Conservation (phyloP, 2,797 vertebrate genomes). For the Alfaro cultratus region DNA sequence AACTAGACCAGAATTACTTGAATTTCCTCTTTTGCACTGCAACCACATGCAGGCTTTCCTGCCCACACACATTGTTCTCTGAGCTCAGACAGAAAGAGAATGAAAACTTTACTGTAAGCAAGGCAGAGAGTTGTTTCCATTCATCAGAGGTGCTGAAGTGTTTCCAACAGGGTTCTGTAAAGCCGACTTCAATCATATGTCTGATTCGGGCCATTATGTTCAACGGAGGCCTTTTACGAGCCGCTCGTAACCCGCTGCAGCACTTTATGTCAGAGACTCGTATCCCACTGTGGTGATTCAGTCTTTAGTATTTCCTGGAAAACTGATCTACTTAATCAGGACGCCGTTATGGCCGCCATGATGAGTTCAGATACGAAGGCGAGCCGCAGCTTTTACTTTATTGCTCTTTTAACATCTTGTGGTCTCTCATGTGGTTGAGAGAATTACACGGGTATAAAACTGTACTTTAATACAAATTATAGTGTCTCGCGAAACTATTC, state of each 20-base stretch:
- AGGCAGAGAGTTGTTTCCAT: background rate
- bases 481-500: background rate
- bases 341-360: conserved; percentile 19
- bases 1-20: too few relatives aligned
- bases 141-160: conserved; percentile 16
- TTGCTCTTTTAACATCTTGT: conserved; percentile 20
- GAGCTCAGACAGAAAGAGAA: conserved; percentile 9
- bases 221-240: conserved; percentile 44
- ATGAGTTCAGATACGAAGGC: conserved; percentile 36
- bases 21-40: too few relatives aligned
- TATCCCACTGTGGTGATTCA: conserved; percentile 49
- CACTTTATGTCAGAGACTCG: conserved; percentile 35
- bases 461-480: conserved; percentile 22
- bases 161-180: conserved; percentile 30
- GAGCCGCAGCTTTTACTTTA: conserved; percentile 42
- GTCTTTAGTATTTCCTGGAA: conserved; percentile 51
- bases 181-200: conserved; percentile 40
- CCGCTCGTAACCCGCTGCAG: conserved; percentile 23
- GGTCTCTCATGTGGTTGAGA: conserved; percentile 18
- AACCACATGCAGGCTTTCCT: conserved; percentile 4
- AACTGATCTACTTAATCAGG: conserved; percentile 47
- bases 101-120: background rate
- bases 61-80: conserved; percentile 45
- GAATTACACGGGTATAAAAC: conserved; percentile 51
- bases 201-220: conserved; percentile 39